Conservation (phyloP, 2,888 invertebrate genomes). For the Aporophyla lueneburgensis region DNA sequence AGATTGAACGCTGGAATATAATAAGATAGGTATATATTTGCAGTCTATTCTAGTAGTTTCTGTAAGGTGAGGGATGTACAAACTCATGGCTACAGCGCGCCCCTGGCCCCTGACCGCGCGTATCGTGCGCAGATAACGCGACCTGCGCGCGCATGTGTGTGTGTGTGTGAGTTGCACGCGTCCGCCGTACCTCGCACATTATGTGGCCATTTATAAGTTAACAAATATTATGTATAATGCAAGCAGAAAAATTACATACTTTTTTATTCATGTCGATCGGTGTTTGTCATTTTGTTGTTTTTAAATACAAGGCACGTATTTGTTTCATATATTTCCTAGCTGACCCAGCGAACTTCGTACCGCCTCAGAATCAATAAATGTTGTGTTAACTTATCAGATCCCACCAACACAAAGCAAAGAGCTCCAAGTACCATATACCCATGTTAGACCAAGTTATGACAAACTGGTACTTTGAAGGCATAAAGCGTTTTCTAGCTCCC, state of each 20-base stretch:
- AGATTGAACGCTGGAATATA: background rate
- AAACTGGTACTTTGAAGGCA: no score
- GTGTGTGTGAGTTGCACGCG: slow-evolving; percentile 44
- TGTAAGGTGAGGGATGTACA: slow-evolving; percentile 46
- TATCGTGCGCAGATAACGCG: slow-evolving; percentile 72
- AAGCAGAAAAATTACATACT: slow-evolving; percentile 4
- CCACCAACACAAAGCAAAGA: no score
- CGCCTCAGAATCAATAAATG: no score
- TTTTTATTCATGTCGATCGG: background rate
- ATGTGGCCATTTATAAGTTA: slow-evolving; percentile 37
- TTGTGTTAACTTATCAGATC: no score
- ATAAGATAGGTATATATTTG: background rate
- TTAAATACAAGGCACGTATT: background rate
- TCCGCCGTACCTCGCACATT: slow-evolving; percentile 9
- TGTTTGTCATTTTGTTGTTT: slow-evolving; percentile 2
- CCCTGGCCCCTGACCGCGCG: slow-evolving; percentile 71
- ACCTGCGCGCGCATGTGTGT: slow-evolving; percentile 57
- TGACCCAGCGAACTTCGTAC: no score
- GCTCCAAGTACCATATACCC: no score
- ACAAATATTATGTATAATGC: slow-evolving; percentile 3
- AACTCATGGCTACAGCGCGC: slow-evolving; percentile 59
- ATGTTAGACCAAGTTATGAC: no score
- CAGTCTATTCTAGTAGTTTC: background rate
- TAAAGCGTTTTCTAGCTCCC: no score
- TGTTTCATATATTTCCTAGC: background rate